phyloP scores from a whole-genome alignment of 2,797 vertebrate genomes.

The Scyliorhinus canicula region DNA sequence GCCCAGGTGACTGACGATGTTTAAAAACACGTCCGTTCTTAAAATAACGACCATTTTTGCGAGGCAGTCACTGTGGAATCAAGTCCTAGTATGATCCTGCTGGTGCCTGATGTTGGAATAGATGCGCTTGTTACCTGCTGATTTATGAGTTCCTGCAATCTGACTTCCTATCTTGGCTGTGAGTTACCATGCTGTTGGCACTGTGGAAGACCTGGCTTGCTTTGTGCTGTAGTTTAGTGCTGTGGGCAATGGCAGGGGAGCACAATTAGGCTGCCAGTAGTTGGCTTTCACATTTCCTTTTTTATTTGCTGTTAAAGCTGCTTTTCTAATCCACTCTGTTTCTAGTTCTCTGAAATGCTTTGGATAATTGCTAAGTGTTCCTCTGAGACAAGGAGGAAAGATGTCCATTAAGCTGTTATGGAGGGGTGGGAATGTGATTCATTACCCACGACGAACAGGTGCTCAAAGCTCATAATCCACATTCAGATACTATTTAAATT shows the following conservation, averaged over 20 bases:
- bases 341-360: slow-evolving; percentile 24
- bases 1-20: not conserved
- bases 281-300: slow-evolving; percentile 34
- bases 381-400: not conserved
- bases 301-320: slow-evolving; percentile 14
- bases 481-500: not conserved
- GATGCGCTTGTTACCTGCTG: slow-evolving; percentile 11
- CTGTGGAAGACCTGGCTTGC: slow-evolving; percentile 14
- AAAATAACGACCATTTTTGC: not conserved
- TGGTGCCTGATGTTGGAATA: slow-evolving; percentile 36
- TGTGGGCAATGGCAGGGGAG: slow-evolving; percentile 3
- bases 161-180: slow-evolving; percentile 9
- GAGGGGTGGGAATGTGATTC: not conserved
- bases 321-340: slow-evolving; percentile 6
- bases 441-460: not conserved
- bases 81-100: not conserved
- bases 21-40: no score
- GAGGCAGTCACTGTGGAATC: not conserved
- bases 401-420: not conserved
- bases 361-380: slow-evolving; percentile 29
- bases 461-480: not conserved
- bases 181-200: not conserved
- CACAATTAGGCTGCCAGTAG: slow-evolving; percentile 1
- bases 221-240: slow-evolving; percentile 24
- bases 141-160: slow-evolving; percentile 16